Percentiles rank a stretch among this genome's conserved stretches.
Conservation (phyloP, 2,888 invertebrate species). For the Eupithecia insigniata region DNA sequence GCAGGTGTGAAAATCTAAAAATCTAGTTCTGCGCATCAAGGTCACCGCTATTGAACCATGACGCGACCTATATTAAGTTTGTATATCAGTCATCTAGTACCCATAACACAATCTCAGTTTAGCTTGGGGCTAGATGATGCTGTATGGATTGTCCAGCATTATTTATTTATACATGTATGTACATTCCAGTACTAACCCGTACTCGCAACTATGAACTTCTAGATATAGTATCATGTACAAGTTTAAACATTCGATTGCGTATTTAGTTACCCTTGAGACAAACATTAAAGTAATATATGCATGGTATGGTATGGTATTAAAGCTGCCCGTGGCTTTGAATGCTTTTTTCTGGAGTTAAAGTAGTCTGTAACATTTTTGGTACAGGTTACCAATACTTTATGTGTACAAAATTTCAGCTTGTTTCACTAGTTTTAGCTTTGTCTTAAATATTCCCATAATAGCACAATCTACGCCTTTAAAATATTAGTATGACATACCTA, state of each 20-base stretch:
- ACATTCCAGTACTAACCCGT: background rate
- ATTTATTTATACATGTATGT: background rate
- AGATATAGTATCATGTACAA: background rate
- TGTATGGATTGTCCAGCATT: too few species aligned
- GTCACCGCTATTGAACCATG: too few species aligned
- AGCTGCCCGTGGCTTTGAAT: background rate
- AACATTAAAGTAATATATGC: background rate
- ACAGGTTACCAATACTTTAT: background rate
- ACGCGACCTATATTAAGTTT: too few species aligned
- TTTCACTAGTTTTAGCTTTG: background rate
- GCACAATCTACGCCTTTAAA: too few species aligned
- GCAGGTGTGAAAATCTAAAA: too few species aligned
- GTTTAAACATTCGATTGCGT: background rate
- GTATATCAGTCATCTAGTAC: too few species aligned
- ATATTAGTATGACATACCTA: too few species aligned
- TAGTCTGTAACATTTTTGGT: background rate
- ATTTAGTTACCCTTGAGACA: background rate
- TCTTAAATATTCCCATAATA: background rate
- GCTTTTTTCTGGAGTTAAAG: background rate
- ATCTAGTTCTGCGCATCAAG: too few species aligned
- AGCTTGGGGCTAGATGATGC: too few species aligned
- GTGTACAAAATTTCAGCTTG: background rate
- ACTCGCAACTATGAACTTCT: background rate
- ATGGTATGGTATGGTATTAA: background rate
- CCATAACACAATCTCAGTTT: too few species aligned